Percentiles rank a stretch among this genome's conserved stretches.
phyloP scores from a whole-genome alignment of 2,888 invertebrate species.

The Eucera pruinosa region DNA sequence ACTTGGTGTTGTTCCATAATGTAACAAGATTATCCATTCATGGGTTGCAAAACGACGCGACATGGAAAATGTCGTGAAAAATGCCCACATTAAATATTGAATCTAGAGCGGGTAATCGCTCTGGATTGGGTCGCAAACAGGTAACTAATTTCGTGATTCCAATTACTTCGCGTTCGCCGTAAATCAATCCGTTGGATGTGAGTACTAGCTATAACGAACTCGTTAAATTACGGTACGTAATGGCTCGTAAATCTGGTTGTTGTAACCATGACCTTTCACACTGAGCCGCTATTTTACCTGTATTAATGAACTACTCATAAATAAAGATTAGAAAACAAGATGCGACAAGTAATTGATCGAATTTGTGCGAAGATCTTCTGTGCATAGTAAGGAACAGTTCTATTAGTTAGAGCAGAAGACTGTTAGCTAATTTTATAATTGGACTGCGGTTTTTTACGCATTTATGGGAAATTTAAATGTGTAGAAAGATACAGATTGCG shows the following conservation, averaged over 20 bases:
- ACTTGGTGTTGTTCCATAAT: too few species aligned
- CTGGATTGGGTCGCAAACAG: not conserved
- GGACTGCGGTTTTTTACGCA: too few species aligned
- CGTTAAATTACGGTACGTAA: slow-evolving; percentile 36
- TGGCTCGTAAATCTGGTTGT: slow-evolving; percentile 30
- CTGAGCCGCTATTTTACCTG: slow-evolving; percentile 7
- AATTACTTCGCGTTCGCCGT: slow-evolving; percentile 32
- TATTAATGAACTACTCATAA: slow-evolving; percentile 9
- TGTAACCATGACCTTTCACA: slow-evolving; percentile 33
- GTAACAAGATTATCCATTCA: too few species aligned
- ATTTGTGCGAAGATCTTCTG: not conserved
- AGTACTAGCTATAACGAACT: slow-evolving; percentile 31
- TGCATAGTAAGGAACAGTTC: too few species aligned
- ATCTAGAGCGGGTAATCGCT: not conserved
- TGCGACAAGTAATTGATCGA: not conserved
- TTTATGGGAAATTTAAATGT: too few species aligned
- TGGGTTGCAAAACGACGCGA: not conserved
- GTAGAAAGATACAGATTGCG: too few species aligned
- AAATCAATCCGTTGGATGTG: slow-evolving; percentile 27
- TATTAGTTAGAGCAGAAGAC: too few species aligned
- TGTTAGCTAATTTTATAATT: too few species aligned
- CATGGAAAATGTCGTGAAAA: not conserved
- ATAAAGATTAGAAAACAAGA: not conserved
- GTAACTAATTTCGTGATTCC: slow-evolving; percentile 21
- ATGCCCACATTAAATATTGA: not conserved